Percentiles rank a stretch among this genome's conserved stretches.
These are phyloP conservation scores for Philereme vetulata DNA, from an alignment of 2,888 invertebrate genomes.

Conservation along the genomic window DNA sequence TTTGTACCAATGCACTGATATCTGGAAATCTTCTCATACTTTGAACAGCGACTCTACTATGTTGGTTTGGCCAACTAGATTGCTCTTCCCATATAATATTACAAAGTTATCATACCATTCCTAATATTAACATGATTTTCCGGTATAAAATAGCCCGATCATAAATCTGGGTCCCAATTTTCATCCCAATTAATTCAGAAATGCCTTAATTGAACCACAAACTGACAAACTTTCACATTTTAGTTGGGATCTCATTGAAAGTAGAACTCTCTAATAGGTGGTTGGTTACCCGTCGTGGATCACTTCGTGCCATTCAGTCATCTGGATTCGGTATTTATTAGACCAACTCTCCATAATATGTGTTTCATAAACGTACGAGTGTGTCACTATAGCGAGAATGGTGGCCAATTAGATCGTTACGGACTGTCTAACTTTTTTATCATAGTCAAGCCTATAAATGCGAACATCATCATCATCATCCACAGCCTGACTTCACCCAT, in stretches of 20 bases:
- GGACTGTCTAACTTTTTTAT: too few species aligned
- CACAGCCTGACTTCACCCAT: too few species aligned
- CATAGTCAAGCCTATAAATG: too few species aligned
- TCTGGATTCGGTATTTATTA: constrained; percentile 26
- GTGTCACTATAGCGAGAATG: too few species aligned
- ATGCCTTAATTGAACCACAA: constrained; percentile 23
- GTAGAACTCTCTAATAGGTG: constrained; percentile 29
- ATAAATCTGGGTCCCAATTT: constrained; percentile 28
- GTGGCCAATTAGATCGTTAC: too few species aligned
- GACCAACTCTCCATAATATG: constrained; percentile 9
- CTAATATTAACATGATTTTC: constrained; percentile 28
- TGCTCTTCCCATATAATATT: constrained; percentile 17
- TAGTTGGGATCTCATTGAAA: constrained; percentile 27
- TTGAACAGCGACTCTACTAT: constrained; percentile 5
- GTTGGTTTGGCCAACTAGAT: constrained; percentile 5
- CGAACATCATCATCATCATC: too few species aligned
- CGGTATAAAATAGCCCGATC: constrained; percentile 16
- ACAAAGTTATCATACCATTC: constrained; percentile 20
- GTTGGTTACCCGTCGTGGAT: constrained; percentile 20
- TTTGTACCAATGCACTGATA: constrained; percentile 17
- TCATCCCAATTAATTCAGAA: constrained; percentile 29
- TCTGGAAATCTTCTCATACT: background rate
- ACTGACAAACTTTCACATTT: constrained; percentile 30
- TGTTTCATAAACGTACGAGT: background rate
- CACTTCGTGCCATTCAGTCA: constrained; percentile 28